Evolutionary conservation across 1,140 invertebrate species (phyloP).

Genomic region (Dendrolimus punctatus): DNA sequence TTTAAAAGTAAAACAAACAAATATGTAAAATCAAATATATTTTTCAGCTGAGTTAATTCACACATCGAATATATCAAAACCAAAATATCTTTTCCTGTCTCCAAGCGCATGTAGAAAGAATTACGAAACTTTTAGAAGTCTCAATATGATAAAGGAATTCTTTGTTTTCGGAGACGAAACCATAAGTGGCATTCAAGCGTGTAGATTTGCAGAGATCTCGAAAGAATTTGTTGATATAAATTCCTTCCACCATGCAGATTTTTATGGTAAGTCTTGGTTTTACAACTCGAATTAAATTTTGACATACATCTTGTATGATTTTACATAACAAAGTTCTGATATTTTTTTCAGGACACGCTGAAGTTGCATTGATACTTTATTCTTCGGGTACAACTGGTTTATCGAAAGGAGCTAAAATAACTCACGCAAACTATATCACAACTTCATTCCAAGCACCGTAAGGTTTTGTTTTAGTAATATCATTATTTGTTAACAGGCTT

Average conservation of each 20-base stretch:
- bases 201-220: slow-evolving; percentile 24
- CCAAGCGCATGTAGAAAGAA: slow-evolving; percentile 23
- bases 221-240: slow-evolving; percentile 21
- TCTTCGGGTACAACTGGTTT: slow-evolving; percentile 17
- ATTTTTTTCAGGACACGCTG: slow-evolving; percentile 17
- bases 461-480: neutral
- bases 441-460: slow-evolving; percentile 7
- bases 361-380: slow-evolving; percentile 47
- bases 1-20: neutral
- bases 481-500: too few relatives aligned
- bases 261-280: slow-evolving; percentile 24
- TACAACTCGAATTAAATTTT: too few relatives aligned
- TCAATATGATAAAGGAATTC: slow-evolving; percentile 23
- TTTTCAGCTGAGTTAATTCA: slow-evolving; percentile 42
- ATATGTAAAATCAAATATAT: neutral
- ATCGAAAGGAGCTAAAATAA: slow-evolving; percentile 15
- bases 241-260: slow-evolving; percentile 20
- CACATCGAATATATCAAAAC: slow-evolving; percentile 34
- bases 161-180: slow-evolving; percentile 26
- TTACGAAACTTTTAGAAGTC: slow-evolving; percentile 20
- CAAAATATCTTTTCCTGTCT: slow-evolving; percentile 43
- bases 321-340: neutral
- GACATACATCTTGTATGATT: too few relatives aligned
- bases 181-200: slow-evolving; percentile 7
- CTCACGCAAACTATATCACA: slow-evolving; percentile 11